Base-by-base conservation (phyloP, 2,797 vertebrate species). In the Sternotherus odoratus region DNA sequence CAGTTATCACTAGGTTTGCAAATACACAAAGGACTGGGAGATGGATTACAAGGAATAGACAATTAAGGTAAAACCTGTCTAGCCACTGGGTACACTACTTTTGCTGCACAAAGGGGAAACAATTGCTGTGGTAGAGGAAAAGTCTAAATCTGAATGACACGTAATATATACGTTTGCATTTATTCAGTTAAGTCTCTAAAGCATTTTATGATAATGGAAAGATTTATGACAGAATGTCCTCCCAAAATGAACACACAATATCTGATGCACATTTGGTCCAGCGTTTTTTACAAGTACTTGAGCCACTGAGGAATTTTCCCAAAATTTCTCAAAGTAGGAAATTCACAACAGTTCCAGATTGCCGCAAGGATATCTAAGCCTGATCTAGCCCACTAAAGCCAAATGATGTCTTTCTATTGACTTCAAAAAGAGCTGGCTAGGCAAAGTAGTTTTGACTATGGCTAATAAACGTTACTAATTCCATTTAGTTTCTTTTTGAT, bases 61-160 rank as follows among this genome's bases (percentile, higher is more conserved):
- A 95, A 86, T 63, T 63, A 89, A 92, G 95, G 90, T 88, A 94
- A 96, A 94, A 92, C 66, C 33, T 87, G 6, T 75, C 79, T 94
- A 92, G 23, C 75, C 24, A 82, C 39, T 82, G 63, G 77, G 82
- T 93, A 15, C 9, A 10, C 51, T 90, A 95, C 54, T 85, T n/a
- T 66, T 60, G 77, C 9, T 6, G 33, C 53, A 87, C 36, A 91
- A 84, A 5, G 51, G n/a, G 36, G 79, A 84, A 21, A 63, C 77
- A 75, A 53, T 7, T 74, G 72, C 10, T 8, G 48, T 0, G 1
- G 46, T 57, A 26, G 82, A 33, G 33, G 69, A 96, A 21, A 87
- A 57, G 23, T 12, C 48, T 4, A 80, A 1, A 33, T 91, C 49
- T 51, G 48, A 57, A 80, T 80, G 90, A 50, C 53, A 82, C 3